Evolutionary conservation across 2,113 vertebrate species (phyloP).

Genomic region (Salvelinus namaycush): DNA sequence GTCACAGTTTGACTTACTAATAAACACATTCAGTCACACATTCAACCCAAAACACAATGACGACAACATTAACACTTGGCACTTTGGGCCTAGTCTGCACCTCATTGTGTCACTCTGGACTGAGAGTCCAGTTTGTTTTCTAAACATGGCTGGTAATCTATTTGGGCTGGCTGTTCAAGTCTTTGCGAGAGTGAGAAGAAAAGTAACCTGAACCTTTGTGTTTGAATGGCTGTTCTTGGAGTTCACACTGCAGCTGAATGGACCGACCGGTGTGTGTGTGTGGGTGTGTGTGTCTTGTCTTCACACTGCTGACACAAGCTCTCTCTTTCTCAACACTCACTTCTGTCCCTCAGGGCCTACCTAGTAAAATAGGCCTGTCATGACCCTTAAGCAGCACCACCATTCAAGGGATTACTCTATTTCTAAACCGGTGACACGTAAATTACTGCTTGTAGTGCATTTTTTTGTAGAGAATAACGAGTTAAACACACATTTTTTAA

Average conservation of each 20-base stretch:
- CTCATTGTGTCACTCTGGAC: no score
- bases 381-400: constrained; percentile 7
- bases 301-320: constrained; percentile 39
- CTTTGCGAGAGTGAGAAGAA: constrained; percentile 8
- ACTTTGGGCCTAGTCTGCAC: no score
- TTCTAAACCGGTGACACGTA: constrained; percentile 7
- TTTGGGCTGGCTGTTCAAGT: constrained; percentile 34
- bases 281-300: constrained; percentile 11
- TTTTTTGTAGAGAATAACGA: not conserved
- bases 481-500: not conserved
- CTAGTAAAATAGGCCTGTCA: constrained; percentile 20
- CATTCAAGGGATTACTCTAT: no score
- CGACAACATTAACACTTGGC: no score
- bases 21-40: no score
- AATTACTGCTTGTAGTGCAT: not conserved
- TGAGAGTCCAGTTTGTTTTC: not conserved
- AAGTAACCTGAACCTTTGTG: constrained; percentile 34
- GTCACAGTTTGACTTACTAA: not conserved
- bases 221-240: constrained; percentile 28
- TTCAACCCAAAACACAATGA: no score
- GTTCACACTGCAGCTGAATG: constrained; percentile 19
- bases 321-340: constrained; percentile 23
- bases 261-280: not conserved
- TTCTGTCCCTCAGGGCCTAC: constrained; percentile 43
- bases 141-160: constrained; percentile 24